Percentiles rank a stretch among this genome's conserved stretches.
Conservation (phyloP, 2,797 vertebrate species). For the Toxotes lorentzi region DNA sequence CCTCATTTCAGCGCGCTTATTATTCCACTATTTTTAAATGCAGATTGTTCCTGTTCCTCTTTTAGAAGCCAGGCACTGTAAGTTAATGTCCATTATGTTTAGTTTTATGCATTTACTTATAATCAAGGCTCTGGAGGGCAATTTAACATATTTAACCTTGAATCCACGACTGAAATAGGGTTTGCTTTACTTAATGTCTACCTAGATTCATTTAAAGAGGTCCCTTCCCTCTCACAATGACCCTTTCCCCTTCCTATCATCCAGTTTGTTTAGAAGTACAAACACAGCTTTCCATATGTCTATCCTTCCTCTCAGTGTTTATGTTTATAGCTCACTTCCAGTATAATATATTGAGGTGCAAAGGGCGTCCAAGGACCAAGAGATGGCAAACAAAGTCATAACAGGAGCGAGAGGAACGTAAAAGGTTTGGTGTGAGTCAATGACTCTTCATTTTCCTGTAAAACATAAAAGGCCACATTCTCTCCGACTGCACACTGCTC, state of each 20-base stretch:
- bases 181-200: constrained; percentile 2
- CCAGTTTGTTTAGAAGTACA: not conserved
- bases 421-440: constrained; percentile 30
- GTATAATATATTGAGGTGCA: constrained; percentile 31
- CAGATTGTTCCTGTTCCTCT: not conserved
- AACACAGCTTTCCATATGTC: constrained; percentile 28
- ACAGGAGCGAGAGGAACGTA: constrained; percentile 30
- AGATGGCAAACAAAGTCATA: constrained; percentile 72
- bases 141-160: not conserved
- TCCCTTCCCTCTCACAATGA: not conserved
- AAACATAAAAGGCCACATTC: constrained; percentile 56
- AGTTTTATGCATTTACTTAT: not conserved
- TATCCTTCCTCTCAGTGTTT: constrained; percentile 10
- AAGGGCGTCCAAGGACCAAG: constrained; percentile 37
- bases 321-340: constrained; percentile 35
- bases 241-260: not conserved
- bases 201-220: not conserved
- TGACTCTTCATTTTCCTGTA: constrained; percentile 44
- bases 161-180: not conserved
- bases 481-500: not conserved
- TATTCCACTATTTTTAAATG: constrained; percentile 18
- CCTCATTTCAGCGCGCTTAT: not conserved
- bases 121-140: not conserved
- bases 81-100: not conserved
- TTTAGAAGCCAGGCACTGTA: not conserved